A percentile compares a stretch with the other conserved stretches of the same genome.
Evolutionary conservation across 2,113 vertebrate species (phyloP).

Genomic region (Chlorodrepanis virens): DNA sequence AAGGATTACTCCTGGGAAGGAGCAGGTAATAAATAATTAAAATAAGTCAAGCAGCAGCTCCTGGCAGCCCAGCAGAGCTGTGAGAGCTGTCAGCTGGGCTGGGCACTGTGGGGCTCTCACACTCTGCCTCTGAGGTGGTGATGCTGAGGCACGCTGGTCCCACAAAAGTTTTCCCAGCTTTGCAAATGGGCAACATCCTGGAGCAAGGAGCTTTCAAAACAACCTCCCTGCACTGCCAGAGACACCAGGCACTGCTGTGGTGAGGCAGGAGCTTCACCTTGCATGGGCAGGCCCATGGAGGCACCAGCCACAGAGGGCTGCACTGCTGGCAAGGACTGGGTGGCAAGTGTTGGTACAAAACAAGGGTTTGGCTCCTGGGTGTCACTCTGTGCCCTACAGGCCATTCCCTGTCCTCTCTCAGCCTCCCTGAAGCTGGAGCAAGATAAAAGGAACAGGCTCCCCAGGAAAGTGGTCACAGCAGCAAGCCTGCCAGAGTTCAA

Average conservation of each 20-base stretch:
- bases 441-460: background rate
- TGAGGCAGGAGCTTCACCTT: background rate
- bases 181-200: background rate
- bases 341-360: background rate
- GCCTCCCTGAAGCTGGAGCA: background rate
- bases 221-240: background rate
- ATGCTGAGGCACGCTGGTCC: rapidly evolving
- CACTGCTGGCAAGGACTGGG: background rate
- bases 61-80: background rate
- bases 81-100: background rate
- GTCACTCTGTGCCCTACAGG: background rate
- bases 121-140: rapidly evolving
- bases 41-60: background rate
- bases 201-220: background rate
- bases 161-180: background rate
- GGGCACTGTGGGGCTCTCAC: background rate
- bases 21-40: background rate
- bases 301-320: background rate
- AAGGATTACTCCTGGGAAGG: background rate
- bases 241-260: background rate
- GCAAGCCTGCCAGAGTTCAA: background rate
- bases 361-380: background rate
- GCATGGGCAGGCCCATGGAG: background rate
- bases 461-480: background rate
- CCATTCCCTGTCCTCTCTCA: background rate